A percentile compares a stretch with the other conserved stretches of the same genome.
phyloP scores from a whole-genome alignment of 2,888 invertebrate species.

The Masnerella sp. region DNA sequence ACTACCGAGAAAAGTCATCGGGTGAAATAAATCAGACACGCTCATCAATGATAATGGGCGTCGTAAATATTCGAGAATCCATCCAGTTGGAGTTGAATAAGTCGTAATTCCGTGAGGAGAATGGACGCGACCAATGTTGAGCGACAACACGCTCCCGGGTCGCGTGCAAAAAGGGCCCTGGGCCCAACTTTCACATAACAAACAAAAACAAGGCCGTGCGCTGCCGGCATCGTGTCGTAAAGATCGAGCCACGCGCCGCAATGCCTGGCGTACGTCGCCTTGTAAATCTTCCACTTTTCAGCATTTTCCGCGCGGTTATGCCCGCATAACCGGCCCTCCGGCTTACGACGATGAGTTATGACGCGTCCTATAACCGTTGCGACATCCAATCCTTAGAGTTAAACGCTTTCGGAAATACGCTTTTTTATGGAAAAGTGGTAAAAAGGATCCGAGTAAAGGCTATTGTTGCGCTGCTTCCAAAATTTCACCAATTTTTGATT shows the following conservation, averaged over 20 bases:
- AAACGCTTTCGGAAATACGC: slow-evolving; percentile 19
- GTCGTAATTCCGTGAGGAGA: slow-evolving; percentile 54
- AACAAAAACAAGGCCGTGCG: slow-evolving; percentile 32
- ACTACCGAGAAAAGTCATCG: slow-evolving; percentile 30
- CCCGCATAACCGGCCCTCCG: slow-evolving; percentile 25
- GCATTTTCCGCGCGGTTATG: slow-evolving; percentile 36
- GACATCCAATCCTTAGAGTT: slow-evolving; percentile 28
- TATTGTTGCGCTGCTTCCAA: too few species aligned
- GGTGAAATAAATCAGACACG: slow-evolving; percentile 56
- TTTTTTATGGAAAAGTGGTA: slow-evolving; percentile 35
- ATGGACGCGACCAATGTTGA: slow-evolving; percentile 40
- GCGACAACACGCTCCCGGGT: slow-evolving; percentile 52
- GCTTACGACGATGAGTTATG: slow-evolving; percentile 26
- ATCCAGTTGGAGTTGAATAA: slow-evolving; percentile 48
- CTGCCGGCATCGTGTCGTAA: slow-evolving; percentile 9
- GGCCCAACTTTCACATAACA: slow-evolving; percentile 45
- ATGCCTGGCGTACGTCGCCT: slow-evolving; percentile 68
- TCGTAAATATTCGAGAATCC: slow-evolving; percentile 41
- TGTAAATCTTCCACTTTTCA: slow-evolving; percentile 65
- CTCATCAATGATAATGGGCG: slow-evolving; percentile 46
- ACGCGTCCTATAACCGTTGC: slow-evolving; percentile 9
- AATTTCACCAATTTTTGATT: not conserved
- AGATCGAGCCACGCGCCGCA: slow-evolving; percentile 68
- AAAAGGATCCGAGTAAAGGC: slow-evolving; percentile 14
- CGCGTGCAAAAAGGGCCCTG: slow-evolving; percentile 40